These are phyloP conservation scores for Dipodomys spectabilis DNA, from an alignment of 2,113 vertebrate species.

Conservation along the genomic window DNA sequence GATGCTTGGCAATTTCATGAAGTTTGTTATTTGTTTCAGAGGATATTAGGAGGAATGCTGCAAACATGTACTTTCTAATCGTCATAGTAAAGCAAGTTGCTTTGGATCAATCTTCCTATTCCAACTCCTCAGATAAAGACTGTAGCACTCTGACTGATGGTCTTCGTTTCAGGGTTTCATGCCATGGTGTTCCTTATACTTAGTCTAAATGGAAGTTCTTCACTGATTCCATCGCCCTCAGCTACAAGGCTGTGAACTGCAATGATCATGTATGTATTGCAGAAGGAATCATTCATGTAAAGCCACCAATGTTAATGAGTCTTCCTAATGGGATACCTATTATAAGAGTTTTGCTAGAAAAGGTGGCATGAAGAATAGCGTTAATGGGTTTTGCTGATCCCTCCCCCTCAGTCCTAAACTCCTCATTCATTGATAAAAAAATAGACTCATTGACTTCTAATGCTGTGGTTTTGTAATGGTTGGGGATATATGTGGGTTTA, in stretches of 20 bases:
- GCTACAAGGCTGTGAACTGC: not conserved
- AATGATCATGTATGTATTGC: not conserved
- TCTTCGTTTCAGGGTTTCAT: not conserved
- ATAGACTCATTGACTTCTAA: not conserved
- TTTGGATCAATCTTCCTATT: not conserved
- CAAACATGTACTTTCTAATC: conserved; percentile 54
- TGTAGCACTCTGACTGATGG: not conserved
- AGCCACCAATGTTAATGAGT: not conserved
- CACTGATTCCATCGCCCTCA: not conserved
- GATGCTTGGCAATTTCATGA: conserved; percentile 60
- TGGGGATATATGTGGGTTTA: not conserved
- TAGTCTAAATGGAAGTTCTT: conserved; percentile 1
- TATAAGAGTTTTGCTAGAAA: not conserved
- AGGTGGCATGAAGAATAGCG: not conserved
- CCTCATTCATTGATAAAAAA: not conserved
- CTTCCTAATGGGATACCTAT: not conserved
- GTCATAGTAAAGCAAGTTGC: not conserved
- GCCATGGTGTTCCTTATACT: not conserved
- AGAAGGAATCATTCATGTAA: not conserved
- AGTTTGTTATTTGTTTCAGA: conserved; percentile 57
- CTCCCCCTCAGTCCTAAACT: not conserved
- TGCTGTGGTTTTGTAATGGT: not conserved
- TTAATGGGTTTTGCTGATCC: not conserved
- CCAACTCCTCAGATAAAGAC: not conserved
- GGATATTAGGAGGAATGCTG: conserved; percentile 36